Evolutionary conservation across 2,113 vertebrate genomes (phyloP).

Genomic region (Dunckerocampus dactyliophorus): DNA sequence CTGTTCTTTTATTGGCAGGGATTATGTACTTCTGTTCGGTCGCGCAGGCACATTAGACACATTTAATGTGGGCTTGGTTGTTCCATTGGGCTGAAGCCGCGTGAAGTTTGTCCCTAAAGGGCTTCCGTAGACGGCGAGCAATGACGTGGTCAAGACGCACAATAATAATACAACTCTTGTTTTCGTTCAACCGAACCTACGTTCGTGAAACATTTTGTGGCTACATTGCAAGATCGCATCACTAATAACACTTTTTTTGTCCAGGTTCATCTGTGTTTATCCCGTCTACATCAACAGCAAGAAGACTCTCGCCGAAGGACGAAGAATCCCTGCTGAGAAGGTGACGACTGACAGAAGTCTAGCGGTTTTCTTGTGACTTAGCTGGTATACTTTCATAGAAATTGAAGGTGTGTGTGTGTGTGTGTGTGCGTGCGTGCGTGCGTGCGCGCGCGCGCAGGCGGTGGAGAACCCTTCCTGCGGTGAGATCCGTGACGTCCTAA

Average conservation of each 20-base stretch:
- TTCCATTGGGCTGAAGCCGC: too few relatives aligned
- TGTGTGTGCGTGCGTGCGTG: not conserved
- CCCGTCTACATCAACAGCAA: conserved; percentile 95
- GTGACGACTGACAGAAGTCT: conserved; percentile 52
- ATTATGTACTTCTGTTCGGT: too few relatives aligned
- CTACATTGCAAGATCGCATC: not conserved
- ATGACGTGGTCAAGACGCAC: conserved; percentile 2
- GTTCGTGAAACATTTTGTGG: not conserved
- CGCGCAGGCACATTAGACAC: too few relatives aligned
- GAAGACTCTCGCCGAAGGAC: conserved; percentile 93
- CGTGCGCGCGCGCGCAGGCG: conserved; percentile 66
- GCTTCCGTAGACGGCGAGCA: not conserved
- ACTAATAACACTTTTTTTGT: conserved; percentile 3
- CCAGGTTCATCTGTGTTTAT: conserved; percentile 91
- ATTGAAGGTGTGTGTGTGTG: not conserved
- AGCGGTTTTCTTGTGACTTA: too few relatives aligned
- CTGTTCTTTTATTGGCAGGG: not conserved
- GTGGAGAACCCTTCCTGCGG: conserved; percentile 93
- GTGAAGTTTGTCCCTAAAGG: not conserved
- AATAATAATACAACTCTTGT: not conserved
- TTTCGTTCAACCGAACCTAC: not conserved
- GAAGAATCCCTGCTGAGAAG: conserved; percentile 88
- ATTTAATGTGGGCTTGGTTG: too few relatives aligned
- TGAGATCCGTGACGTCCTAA: conserved; percentile 91
- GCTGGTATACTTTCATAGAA: too few relatives aligned